Base-by-base conservation (phyloP, 2,888 invertebrate genomes). In the Nasonia oneida region DNA sequence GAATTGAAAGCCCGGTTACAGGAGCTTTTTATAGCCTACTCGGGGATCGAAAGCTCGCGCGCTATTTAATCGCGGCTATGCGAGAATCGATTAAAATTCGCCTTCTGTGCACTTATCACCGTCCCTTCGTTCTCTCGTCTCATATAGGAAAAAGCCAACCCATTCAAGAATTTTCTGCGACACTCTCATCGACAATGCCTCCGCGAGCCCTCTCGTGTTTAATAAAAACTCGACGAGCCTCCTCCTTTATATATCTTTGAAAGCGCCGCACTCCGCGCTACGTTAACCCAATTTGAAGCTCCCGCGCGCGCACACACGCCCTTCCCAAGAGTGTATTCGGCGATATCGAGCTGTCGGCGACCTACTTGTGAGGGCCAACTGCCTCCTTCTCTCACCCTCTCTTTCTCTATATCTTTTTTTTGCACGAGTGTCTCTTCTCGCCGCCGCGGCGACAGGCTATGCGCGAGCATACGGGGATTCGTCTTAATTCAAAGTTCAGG, bases 301-400 rank as follows among this genome's bases (percentile, higher is more conserved):
- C 80, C 75, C 64, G 53, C 8, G 61, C 29, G 67, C 29, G 0
- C 29, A 29, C 1, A 75, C 67, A 50, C 50, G 15, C 50, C 39
- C 76, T 89, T 88, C 89, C 90, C 89, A 37, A 37, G 91, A 90
- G 91, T 90, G 90, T 91, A 90, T 92, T 92, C 90, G 91, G 90
- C 90, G 91, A 92, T 92, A 92, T 92, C 89, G 92, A 92, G 91
- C 91, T 84, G 81, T 33, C 18, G 39, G 90, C 91, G 92, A 92
- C 92, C 92, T 91, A 92, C 90, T 92, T 92, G 89, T 88, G 86
- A 90, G 87, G 87, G 88, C 86, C 88, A 87, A 87, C 86, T 80
- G 83, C 87, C 64, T 77, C 77, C 53, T 47, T 73, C 29, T 70
- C n/a, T 29, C 29, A 29, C 29, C 29, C 29, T 29, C 29, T 29